Evolutionary conservation across 1,140 invertebrate genomes (phyloP), one percentile per base, ranked within the genome.

Genomic region (Papilio glaucus): DNA sequence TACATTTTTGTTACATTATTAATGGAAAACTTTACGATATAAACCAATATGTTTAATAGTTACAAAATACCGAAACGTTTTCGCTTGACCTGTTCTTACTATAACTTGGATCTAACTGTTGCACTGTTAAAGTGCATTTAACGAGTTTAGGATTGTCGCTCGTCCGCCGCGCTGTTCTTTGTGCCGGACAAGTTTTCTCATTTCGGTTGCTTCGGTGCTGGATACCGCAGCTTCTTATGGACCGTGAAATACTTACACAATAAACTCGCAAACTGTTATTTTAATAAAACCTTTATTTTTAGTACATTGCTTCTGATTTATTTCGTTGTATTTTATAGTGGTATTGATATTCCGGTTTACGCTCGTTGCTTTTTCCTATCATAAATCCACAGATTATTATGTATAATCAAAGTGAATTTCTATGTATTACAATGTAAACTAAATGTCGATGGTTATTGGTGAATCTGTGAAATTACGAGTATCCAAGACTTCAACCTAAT

Each of bases 151-250:
- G 45, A 53, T 18, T n/a, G 13, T 42, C 41, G 41, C 42, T 5
- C 49, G 1, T 5, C 18, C 10, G 49, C 10, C 21, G 21, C 24
- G 3, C 21, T 57, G 49, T 57, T 57, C 18, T 57, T 57, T 57
- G 49, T 57, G 49, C 21, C 8, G 49, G 9, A 57, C 21, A 57
- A 57, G 49, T 57, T 57, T 57, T 57, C 49, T 57, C 49, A 57
- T 57, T 57, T 57, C 49, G 49, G 49, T 24, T 3, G 49, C 21
- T 49, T 49, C 15, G 21, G 18, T 57, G 9, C 24, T 21, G 49
- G 49, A 57, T 57, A 26, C 49, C 21, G 49, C 49, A 57, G 49
- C 21, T 57, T 57, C 49, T 57, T 57, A 57, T 57, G 49, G 21
- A 24, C 21, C 9, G 24, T 57, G 24, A 57, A 57, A 26, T 57